Conservation (phyloP, 2,888 invertebrate species). For the Stramonita haemastoma region DNA sequence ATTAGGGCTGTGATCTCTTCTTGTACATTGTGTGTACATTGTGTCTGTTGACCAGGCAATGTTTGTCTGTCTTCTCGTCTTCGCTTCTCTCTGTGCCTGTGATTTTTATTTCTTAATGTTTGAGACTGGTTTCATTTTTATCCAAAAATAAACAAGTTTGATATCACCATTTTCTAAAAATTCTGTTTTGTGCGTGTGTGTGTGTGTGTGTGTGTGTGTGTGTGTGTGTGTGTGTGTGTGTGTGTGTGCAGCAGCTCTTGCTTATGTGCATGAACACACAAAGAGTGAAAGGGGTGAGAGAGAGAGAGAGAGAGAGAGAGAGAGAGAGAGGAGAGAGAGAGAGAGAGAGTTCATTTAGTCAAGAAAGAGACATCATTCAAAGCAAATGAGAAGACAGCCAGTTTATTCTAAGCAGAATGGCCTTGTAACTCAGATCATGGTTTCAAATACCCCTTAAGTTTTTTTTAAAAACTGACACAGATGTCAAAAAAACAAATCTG, state of each 20-base stretch:
- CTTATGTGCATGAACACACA: no score
- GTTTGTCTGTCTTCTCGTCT: background rate
- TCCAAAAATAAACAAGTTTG: constrained; percentile 25
- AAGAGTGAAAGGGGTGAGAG: background rate
- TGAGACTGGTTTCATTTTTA: constrained; percentile 25
- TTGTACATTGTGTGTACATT: no score
- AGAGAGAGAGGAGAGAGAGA: background rate
- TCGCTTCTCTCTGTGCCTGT: constrained; percentile 29
- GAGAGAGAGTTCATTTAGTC: background rate
- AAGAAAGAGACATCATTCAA: background rate
- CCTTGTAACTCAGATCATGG: no score
- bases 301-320: background rate
- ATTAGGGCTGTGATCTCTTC: no score
- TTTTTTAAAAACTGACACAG: no score
- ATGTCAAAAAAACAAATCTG: no score
- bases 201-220: background rate
- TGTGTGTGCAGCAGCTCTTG: background rate
- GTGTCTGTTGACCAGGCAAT: background rate
- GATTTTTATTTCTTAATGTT: constrained; percentile 30
- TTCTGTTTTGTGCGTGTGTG: background rate
- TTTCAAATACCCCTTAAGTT: no score
- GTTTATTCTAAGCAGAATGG: no score
- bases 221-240: background rate
- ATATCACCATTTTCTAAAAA: background rate
- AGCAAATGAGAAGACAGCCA: background rate